Evolutionary conservation across 2,113 vertebrate species (phyloP).

Genomic region (Rhadina sibilatrix): DNA sequence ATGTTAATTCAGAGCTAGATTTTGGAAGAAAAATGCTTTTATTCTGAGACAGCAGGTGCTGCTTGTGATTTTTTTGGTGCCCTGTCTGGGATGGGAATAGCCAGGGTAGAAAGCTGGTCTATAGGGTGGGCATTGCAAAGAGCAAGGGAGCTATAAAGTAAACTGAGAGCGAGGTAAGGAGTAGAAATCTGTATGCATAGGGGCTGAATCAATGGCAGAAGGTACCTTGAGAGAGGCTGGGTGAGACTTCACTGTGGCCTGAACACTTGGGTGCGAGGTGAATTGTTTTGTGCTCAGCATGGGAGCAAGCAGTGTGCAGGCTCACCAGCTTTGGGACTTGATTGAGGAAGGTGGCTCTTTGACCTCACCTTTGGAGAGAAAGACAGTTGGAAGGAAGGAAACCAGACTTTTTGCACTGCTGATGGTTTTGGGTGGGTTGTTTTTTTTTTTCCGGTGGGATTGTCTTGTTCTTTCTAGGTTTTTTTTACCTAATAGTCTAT

Average conservation of each 20-base stretch:
- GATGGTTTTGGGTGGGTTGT: background rate
- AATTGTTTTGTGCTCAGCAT: background rate
- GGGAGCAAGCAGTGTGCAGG: background rate
- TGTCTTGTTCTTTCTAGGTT: background rate
- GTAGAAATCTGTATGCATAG: background rate
- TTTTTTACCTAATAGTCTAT: background rate
- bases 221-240: background rate
- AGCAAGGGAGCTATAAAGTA: background rate
- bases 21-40: background rate
- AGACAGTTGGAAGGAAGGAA: background rate
- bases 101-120: background rate
- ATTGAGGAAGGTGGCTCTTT: background rate
- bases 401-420: background rate
- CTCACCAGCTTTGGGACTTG: too few species aligned
- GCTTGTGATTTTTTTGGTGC: background rate
- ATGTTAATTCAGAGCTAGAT: background rate
- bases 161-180: background rate
- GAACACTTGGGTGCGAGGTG: background rate
- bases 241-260: background rate
- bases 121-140: accelerated
- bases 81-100: accelerated
- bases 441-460: background rate
- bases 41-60: background rate
- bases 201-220: background rate
- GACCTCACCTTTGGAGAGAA: background rate